Base-by-base conservation (phyloP, 2,797 vertebrate genomes). In the Tachyglossus aculeatus region DNA sequence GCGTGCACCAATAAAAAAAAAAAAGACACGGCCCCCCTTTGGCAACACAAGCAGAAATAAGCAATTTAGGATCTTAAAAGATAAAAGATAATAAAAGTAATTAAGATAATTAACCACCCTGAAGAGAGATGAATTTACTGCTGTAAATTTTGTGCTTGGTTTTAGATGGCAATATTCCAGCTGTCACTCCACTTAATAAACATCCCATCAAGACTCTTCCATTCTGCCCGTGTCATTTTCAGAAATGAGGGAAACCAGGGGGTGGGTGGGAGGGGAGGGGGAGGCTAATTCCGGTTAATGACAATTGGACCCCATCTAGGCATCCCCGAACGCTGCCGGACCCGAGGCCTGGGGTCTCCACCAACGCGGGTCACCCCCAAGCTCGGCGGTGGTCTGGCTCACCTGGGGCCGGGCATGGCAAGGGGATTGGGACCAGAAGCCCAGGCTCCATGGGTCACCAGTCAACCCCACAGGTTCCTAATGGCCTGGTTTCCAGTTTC, bases 41-140 rank as follows among this genome's bases (percentile, higher is more conserved):
- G 92, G 93, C 93, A 78, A 93, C 89, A 90, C 82, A 82, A 91
- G 88, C 86, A 91, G 90, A 91, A 91, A 93, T 86, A 91, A 91
- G 92, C 92, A 91, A 93, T 93, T 93, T 93, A 89, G 88, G 91
- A 93, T 93, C 91, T 91, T 92, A 88, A 90, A 90, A 93, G 91
- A 92, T 91, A 93, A 91, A 91, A 93, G 92, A 93, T 93, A 94
- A 94, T 94, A 93, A 92, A 94, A 94, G 92, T 94, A 92, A 94
- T 94, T 93, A 93, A 93, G 92, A 94, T 94, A 94, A 94, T 94
- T 93, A 94, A 94, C 93, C 92, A 91, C 91, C 92, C 92, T 81
- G 92, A 94, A 94, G 92, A 93, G 90, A 91, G 91, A 90, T 92
- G 91, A 91, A 92, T 92, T 91, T 87, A 88, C 90, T 83, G 92